A percentile compares a stretch with the other conserved stretches of the same genome.
These are phyloP conservation scores for Drosophila tropicalis DNA, from an alignment of 1,140 invertebrate genomes.

Conservation along the genomic window DNA sequence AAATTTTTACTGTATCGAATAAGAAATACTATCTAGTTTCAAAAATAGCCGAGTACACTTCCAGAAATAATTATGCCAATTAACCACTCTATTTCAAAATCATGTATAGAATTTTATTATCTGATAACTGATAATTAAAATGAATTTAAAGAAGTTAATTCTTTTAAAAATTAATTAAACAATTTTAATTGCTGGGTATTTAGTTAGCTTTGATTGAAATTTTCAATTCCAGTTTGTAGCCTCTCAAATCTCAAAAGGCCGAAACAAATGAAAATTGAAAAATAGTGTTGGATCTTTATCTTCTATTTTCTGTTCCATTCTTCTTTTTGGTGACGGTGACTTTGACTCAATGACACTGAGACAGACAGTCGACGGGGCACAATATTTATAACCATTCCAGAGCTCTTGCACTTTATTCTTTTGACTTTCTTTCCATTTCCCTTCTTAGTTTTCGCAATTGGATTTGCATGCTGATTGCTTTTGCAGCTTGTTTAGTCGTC, in stretches of 20 bases:
- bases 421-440: conserved; percentile 3
- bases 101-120: too few species aligned
- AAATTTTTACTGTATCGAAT: not conserved
- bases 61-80: too few species aligned
- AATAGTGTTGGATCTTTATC: conserved; percentile 14
- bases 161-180: too few species aligned
- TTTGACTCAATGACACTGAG: conserved; percentile 35
- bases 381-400: conserved; percentile 35
- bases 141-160: too few species aligned
- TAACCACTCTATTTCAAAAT: too few species aligned
- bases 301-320: conserved; percentile 10
- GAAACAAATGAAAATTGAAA: conserved; percentile 40
- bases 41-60: too few species aligned
- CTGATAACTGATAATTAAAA: too few species aligned
- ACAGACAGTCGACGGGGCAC: conserved; percentile 35
- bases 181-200: not conserved
- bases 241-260: conserved; percentile 26
- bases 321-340: conserved; percentile 1
- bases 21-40: not conserved
- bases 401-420: conserved; percentile 9
- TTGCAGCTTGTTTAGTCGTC: conserved; percentile 5
- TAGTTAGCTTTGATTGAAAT: not conserved
- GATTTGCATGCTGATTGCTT: conserved; percentile 72
- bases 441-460: conserved; percentile 40
- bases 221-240: not conserved